These are phyloP conservation scores for Gallirallus australis DNA, from an alignment of 2,797 vertebrate species.

Conservation along the genomic window DNA sequence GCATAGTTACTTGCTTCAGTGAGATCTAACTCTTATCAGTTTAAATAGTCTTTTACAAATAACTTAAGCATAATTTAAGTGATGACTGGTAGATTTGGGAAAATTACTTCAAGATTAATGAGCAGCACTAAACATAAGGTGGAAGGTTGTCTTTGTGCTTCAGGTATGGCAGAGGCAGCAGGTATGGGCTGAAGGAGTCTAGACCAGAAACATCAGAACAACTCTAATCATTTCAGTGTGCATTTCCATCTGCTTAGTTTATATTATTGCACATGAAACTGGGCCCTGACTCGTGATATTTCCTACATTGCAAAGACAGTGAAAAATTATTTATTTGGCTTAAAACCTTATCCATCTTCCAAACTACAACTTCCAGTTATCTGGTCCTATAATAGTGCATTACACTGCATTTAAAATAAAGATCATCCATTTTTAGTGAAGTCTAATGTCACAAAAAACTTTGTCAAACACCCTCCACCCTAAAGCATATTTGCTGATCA, in stretches of 20 bases:
- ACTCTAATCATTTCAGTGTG: not conserved
- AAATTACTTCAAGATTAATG: not conserved
- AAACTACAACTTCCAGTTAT: not conserved
- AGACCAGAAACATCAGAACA: not conserved
- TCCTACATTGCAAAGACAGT: not conserved
- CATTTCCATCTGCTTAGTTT: not conserved
- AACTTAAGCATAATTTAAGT: not conserved
- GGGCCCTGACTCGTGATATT: not conserved
- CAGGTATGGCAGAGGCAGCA: not conserved
- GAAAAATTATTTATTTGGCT: not conserved
- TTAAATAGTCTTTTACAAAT: not conserved
- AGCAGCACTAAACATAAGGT: not conserved
- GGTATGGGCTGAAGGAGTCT: not conserved
- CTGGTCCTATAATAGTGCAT: not conserved
- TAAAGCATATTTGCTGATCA: conserved; percentile 49
- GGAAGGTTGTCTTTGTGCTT: not conserved
- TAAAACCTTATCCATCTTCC: not conserved
- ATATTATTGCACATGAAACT: not conserved
- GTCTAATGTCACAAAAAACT: not conserved
- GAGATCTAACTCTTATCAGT: not conserved
- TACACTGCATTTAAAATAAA: conserved; percentile 24
- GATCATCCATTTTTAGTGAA: conserved; percentile 31
- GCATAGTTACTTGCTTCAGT: not conserved
- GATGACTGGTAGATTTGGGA: not conserved
- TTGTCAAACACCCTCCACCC: conserved; percentile 35